These are phyloP conservation scores for Heliornis fulica DNA, from an alignment of 2,113 vertebrate species.

Conservation along the genomic window DNA sequence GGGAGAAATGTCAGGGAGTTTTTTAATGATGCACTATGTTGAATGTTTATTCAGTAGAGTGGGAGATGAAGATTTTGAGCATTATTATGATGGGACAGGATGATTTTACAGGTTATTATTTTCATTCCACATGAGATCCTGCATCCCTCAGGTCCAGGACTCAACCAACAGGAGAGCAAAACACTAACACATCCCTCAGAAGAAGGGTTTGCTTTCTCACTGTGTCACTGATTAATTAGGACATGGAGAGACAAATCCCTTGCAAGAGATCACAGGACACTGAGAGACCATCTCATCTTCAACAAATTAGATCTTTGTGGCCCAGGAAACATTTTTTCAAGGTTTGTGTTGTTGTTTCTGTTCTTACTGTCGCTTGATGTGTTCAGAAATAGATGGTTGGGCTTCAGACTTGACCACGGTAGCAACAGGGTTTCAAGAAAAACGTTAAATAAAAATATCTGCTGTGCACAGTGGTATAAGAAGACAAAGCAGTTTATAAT, in stretches of 20 bases:
- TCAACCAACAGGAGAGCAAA: background rate
- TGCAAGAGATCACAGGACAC: background rate
- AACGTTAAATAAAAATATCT: background rate
- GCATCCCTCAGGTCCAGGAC: background rate
- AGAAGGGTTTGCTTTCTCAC: background rate
- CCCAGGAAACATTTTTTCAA: background rate
- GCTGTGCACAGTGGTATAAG: background rate
- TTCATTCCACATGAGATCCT: background rate
- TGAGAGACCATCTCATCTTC: background rate
- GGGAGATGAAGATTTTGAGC: background rate
- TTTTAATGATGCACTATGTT: background rate
- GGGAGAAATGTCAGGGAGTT: background rate
- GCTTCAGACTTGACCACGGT: background rate
- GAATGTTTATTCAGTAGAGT: background rate
- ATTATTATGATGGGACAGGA: background rate
- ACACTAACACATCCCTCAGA: background rate
- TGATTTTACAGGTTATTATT: background rate
- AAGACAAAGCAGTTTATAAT: background rate
- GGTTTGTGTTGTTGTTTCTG: background rate
- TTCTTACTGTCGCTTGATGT: background rate
- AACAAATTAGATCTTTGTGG: constrained; percentile 19
- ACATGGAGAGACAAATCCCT: constrained; percentile 16
- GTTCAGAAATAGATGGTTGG: background rate
- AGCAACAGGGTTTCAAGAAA: background rate
- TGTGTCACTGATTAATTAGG: constrained; percentile 1